phyloP scores from a whole-genome alignment of 2,888 invertebrate species.

The Amblyjoppa fuscipennis region DNA sequence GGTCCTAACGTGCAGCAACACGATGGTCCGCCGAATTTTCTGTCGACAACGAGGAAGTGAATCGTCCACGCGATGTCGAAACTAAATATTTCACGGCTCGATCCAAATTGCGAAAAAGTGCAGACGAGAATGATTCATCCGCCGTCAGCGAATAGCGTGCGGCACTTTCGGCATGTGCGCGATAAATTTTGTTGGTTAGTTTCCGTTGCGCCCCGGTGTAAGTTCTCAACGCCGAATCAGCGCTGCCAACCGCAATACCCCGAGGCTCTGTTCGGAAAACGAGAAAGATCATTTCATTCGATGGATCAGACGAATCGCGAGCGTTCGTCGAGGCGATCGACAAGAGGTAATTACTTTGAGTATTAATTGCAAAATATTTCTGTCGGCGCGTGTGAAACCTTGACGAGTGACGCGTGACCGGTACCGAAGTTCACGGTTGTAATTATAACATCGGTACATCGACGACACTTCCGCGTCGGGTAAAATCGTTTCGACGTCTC shows the following conservation, averaged over 20 bases:
- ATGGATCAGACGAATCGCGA: constrained; percentile 31
- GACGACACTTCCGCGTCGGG: neutral
- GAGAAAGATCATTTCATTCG: neutral
- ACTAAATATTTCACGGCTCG: constrained; percentile 32
- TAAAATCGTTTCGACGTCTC: neutral
- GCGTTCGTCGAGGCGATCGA: constrained; percentile 7
- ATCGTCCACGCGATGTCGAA: constrained; percentile 26
- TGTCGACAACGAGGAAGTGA: neutral
- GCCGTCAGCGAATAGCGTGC: neutral
- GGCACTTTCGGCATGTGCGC: constrained; percentile 11
- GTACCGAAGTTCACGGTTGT: constrained; percentile 16
- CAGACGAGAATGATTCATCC: constrained; percentile 45
- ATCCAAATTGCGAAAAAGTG: constrained; percentile 47
- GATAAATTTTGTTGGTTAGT: constrained; percentile 24
- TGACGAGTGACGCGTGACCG: constrained; percentile 19
- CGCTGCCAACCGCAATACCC: neutral
- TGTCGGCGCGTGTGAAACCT: constrained; percentile 6
- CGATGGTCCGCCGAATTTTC: neutral
- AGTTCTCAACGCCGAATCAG: neutral
- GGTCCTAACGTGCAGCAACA: neutral
- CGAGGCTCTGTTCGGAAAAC: constrained; percentile 6
- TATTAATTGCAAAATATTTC: constrained; percentile 32
- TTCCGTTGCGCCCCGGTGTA: constrained; percentile 19
- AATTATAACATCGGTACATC: constrained; percentile 5
- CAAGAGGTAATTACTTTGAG: constrained; percentile 45